A percentile compares a stretch with the other conserved stretches of the same genome.
These are phyloP conservation scores for Laticauda laticaudata DNA, from an alignment of 2,113 vertebrate genomes.

Conservation along the genomic window DNA sequence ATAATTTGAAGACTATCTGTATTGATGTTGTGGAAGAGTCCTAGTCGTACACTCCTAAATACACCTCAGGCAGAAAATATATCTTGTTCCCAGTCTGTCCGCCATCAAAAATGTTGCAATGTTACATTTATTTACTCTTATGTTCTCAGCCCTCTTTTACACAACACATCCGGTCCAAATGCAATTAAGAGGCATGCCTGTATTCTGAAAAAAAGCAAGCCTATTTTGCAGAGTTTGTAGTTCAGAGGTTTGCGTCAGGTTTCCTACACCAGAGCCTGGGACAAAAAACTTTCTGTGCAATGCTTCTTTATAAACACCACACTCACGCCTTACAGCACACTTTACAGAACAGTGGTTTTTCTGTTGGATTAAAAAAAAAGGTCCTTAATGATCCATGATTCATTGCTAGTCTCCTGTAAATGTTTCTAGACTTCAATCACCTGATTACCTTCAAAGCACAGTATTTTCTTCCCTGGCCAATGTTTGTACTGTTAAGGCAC, in stretches of 20 bases:
- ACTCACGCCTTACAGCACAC: no score
- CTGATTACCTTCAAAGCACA: background rate
- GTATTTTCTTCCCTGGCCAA: background rate
- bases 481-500: background rate
- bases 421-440: background rate
- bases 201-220: background rate
- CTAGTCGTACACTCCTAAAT: background rate
- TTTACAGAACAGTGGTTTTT: background rate
- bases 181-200: background rate
- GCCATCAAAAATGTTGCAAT: background rate
- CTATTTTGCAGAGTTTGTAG: background rate
- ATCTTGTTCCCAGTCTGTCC: no score
- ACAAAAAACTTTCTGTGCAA: background rate
- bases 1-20: background rate
- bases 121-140: background rate
- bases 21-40: background rate
- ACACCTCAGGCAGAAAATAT: background rate
- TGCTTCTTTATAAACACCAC: background rate
- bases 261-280: background rate
- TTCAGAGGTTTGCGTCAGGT: background rate
- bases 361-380: background rate
- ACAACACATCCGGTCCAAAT: background rate
- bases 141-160: background rate
- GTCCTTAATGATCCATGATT: no score
- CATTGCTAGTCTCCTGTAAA: background rate